A percentile compares a stretch with the other conserved stretches of the same genome.
Evolutionary conservation across 1,140 invertebrate species (phyloP).

Genomic region (Camponotus vicinus): DNA sequence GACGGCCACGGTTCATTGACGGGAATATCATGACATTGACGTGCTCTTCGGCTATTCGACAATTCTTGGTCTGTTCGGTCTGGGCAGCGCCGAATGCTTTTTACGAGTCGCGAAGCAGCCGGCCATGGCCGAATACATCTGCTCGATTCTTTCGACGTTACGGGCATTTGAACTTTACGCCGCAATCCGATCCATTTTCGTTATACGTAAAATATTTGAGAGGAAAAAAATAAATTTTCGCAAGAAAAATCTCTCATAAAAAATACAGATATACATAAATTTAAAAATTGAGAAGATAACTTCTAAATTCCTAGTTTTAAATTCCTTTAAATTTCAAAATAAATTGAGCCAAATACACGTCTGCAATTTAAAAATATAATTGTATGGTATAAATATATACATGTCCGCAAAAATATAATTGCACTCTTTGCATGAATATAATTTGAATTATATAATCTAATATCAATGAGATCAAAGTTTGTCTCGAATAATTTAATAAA

Average conservation of each 20-base stretch:
- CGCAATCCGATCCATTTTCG: background rate
- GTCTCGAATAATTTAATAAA: background rate
- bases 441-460: background rate
- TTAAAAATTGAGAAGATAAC: background rate
- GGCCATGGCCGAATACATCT: slow-evolving; percentile 28
- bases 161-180: background rate
- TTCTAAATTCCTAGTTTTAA: no score
- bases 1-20: background rate
- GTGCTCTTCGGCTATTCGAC: background rate
- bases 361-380: background rate
- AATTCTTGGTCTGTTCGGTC: background rate
- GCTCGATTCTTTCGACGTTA: slow-evolving; percentile 5
- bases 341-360: background rate
- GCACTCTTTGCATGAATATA: no score
- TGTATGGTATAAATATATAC: no score
- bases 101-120: background rate
- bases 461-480: background rate
- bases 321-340: background rate
- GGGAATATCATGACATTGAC: background rate
- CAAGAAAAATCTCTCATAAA: background rate
- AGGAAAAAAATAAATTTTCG: background rate
- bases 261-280: background rate
- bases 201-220: background rate
- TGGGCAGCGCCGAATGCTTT: background rate
- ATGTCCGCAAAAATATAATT: background rate